Evolutionary conservation across 2,888 invertebrate species (phyloP).

Genomic region (Diloba caeruleocephala): DNA sequence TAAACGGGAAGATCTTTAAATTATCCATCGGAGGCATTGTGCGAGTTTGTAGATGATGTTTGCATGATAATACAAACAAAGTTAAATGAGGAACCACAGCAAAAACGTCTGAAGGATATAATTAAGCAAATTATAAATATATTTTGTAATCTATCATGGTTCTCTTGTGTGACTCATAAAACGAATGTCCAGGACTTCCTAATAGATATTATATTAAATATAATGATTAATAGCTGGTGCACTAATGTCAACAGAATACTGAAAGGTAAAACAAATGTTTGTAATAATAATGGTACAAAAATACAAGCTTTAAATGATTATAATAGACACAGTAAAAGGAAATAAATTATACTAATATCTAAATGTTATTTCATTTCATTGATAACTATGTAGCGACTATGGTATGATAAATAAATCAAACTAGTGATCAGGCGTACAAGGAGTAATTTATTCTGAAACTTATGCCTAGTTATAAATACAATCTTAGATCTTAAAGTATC

Average conservation of each 20-base stretch:
- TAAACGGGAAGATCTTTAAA: slow-evolving; percentile 8
- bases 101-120: slow-evolving; percentile 5
- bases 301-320: background rate
- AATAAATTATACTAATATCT: background rate
- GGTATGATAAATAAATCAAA: no score
- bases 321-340: background rate
- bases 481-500: no score
- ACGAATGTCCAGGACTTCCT: background rate
- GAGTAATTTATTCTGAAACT: no score
- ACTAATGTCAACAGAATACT: slow-evolving; percentile 12
- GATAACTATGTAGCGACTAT: no score
- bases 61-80: slow-evolving; percentile 14
- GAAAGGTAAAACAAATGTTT: slow-evolving; percentile 1
- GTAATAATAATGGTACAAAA: slow-evolving; percentile 1
- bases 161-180: slow-evolving; percentile 3
- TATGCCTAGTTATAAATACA: no score
- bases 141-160: slow-evolving; percentile 3
- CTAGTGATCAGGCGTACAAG: no score
- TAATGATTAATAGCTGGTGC: slow-evolving; percentile 11
- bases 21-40: slow-evolving; percentile 22
- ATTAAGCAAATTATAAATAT: background rate
- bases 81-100: slow-evolving; percentile 14
- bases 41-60: slow-evolving; percentile 16
- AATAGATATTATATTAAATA: slow-evolving; percentile 3
- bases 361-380: no score